Conservation (phyloP, 92 coral and sea anemone species). For the Siderastrea siderea region DNA sequence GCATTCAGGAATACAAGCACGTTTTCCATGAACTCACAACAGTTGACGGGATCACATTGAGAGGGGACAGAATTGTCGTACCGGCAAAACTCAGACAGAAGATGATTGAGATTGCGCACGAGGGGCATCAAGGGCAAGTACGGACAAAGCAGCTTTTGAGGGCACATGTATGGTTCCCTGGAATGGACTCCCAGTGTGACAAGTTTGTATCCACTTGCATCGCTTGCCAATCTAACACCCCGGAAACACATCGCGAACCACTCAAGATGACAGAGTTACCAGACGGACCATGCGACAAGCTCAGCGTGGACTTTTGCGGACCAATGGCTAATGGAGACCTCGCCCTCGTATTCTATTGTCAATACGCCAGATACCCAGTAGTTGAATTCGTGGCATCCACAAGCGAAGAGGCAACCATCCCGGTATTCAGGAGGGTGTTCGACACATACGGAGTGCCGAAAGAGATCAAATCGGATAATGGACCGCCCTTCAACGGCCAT, state of each 20-base stretch:
- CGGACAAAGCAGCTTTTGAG: neutral
- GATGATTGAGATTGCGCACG: conserved; percentile 21
- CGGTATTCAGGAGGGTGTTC: conserved; percentile 40
- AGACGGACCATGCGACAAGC: conserved; percentile 21
- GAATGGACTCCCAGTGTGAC: conserved; percentile 25
- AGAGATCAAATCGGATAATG: conserved; percentile 41
- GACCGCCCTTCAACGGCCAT: conserved; percentile 51
- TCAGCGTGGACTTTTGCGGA: conserved; percentile 6
- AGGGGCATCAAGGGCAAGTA: conserved; percentile 15
- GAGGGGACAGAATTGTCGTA: too few relatives aligned
- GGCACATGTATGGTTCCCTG: conserved; percentile 46
- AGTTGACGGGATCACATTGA: too few relatives aligned
- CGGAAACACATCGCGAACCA: conserved; percentile 17
- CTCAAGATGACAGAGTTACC: conserved; percentile 21
- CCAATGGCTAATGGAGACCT: conserved; percentile 34
- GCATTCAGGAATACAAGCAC: too few relatives aligned
- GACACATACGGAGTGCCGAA: conserved; percentile 38
- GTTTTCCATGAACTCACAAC: too few relatives aligned
- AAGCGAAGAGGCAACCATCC: conserved; percentile 25
- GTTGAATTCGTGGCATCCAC: conserved; percentile 49
- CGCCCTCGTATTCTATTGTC: conserved; percentile 29
- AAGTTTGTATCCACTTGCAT: conserved; percentile 44
- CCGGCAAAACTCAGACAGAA: conserved; percentile 10
- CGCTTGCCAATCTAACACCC: conserved; percentile 24
- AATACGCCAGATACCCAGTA: conserved; percentile 49